Evolutionary conservation across 2,888 invertebrate species (phyloP), one percentile per base, ranked within the genome.

Genomic region (Matsumyia berberina): DNA sequence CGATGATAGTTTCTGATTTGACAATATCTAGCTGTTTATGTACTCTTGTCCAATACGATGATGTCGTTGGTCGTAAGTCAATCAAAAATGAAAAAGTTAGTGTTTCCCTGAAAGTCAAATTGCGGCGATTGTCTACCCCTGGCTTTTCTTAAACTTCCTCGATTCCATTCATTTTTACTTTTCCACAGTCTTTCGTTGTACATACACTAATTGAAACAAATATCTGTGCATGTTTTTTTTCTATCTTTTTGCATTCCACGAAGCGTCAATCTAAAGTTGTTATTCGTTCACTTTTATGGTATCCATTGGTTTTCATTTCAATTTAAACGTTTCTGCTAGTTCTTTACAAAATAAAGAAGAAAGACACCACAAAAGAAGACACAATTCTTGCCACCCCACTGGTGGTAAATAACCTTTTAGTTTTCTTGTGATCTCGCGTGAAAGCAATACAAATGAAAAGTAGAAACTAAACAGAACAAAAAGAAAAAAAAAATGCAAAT

Each of bases 231-330:
- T 55, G 6, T 17, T 55, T 7, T 29, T 0, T 17, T 44, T 29
- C 2, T 53, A 44, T 19, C 2, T 5, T 53, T 39, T 17, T 60
- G 11, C 53, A 79, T 72, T 64, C 44, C 33, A 9, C n/a, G 66
- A 67, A 64, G 66, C 66, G 74, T 67, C 80, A 73, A 74, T 37
- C 42, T 69, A 49, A 81, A 74, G 80, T 67, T 74, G 69, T 69
- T 57, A 33, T 74, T 55, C 57, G 55, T 57, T 49, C 69, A 81
- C 74, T 81, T 81, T 24, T 81, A 81, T 74, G 80, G 74, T 49
- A 81, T 81, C 74, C 29, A 67, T 69, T 31, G 80, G 74, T 69
- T 74, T 81, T 39, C 44, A 67, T 73, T 80, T 62, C 46, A 69
- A 69, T 69, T 74, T 74, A 81, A 81, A 62, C 69, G 74, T 44